Percentiles rank a stretch among this genome's conserved stretches.
Conservation (phyloP, 2,888 invertebrate genomes). For the Myathropa florea region DNA sequence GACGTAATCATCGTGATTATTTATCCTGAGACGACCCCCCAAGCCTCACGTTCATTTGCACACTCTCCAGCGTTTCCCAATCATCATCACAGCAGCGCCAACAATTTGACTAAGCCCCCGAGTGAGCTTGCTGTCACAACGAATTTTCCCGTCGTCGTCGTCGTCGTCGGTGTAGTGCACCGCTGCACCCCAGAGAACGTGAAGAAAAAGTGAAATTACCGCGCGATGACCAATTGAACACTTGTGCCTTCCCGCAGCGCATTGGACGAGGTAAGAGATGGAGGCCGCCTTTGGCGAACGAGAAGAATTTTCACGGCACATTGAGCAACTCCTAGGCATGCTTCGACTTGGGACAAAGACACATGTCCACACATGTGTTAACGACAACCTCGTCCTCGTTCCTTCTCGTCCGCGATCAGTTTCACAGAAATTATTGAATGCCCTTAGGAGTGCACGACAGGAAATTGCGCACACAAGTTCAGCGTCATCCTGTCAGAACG, state of each 20-base stretch:
- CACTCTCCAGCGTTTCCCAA: neutral
- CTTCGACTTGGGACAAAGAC: too few relatives aligned
- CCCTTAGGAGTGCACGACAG: slow-evolving; percentile 31
- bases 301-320: slow-evolving; percentile 43
- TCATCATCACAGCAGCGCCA: neutral
- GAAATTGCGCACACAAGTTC: slow-evolving; percentile 57
- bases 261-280: neutral
- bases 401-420: slow-evolving; percentile 31
- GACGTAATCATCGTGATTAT: slow-evolving; percentile 21
- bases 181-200: neutral
- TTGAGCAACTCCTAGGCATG: slow-evolving; percentile 25
- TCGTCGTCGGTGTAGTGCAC: too few relatives aligned
- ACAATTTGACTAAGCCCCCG: neutral
- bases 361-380: slow-evolving; percentile 3
- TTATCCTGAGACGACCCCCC: neutral
- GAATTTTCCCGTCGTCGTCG: slow-evolving; percentile 19
- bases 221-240: slow-evolving; percentile 37
- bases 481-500: too few relatives aligned
- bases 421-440: slow-evolving; percentile 54
- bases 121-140: slow-evolving; percentile 17
- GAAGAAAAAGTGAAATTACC: slow-evolving; percentile 44
- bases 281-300: neutral
- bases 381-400: neutral
- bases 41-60: neutral
- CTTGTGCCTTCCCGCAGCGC: slow-evolving; percentile 16